Conservation (phyloP, 2,113 vertebrate genomes). For the Cyanoliseus patagonus region DNA sequence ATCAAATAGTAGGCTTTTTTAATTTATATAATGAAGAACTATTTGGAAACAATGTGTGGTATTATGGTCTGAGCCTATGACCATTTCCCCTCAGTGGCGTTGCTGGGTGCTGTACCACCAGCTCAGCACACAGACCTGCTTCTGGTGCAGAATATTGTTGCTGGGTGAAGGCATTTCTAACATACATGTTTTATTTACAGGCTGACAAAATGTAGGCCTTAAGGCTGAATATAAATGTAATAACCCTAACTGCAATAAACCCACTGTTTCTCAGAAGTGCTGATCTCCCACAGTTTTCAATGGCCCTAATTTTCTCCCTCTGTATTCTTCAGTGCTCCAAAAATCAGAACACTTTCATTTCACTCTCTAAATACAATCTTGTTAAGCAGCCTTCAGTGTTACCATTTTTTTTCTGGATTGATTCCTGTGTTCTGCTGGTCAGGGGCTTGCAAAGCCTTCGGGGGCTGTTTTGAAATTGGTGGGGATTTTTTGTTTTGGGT, state of each 20-base stretch:
- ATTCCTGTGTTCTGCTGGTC: not conserved
- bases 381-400: not conserved
- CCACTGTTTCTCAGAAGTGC: not conserved
- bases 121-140: not conserved
- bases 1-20: not conserved
- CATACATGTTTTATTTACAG: not conserved
- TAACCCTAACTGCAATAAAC: not conserved
- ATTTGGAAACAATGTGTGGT: not conserved
- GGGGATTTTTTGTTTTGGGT: not conserved
- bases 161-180: not conserved
- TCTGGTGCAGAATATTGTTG: not conserved
- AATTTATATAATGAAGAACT: not conserved
- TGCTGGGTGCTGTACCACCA: not conserved
- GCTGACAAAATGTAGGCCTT: not conserved
- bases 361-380: not conserved
- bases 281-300: not conserved
- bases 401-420: not conserved
- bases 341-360: not conserved
- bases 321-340: not conserved
- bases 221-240: constrained; percentile 29
- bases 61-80: not conserved
- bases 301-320: not conserved
- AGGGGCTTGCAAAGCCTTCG: not conserved
- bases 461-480: not conserved
- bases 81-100: not conserved